Evolutionary conservation across 2,888 invertebrate species (phyloP), one percentile per base, ranked within the genome.

Genomic region (Oscheius sp.): DNA sequence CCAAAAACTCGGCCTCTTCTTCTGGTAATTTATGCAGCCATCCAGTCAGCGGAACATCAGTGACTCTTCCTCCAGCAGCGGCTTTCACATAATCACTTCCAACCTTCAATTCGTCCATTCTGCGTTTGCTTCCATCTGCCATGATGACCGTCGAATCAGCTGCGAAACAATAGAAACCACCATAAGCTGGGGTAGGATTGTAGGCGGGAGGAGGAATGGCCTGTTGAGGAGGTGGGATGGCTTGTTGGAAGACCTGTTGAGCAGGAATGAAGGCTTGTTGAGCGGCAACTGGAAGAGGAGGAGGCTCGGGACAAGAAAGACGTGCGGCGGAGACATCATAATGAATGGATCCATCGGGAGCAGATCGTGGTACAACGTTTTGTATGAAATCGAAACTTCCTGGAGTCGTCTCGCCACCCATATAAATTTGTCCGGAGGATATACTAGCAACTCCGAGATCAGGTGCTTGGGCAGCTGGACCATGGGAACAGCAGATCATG

Each of bases 401-500:
- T n/a, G n/a, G n/a, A n/a, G n/a, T n/a, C n/a, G n/a, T n/a, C n/a
- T n/a, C n/a, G n/a, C n/a, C n/a, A n/a, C n/a, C n/a, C n/a, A n/a
- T n/a, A n/a, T n/a, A n/a, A n/a, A n/a, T n/a, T n/a, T n/a, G n/a
- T n/a, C 14, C 14, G 36, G 36, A 36, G 36, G 8, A 36, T 8
- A 36, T 36, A 9, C 36, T 36, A 33, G 63, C 63, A 6, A 51
- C 26, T 17, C 63, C 63, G n/a, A 17, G 33, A 32, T 49, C 49
- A 8, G 24, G 12, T 20, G 63, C 51, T 14, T 49, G 20, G 9
- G 26, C 8, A 8, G 44, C n/a, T 12, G 59, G 12, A 1, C 45
- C 75, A 78, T 24, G 26, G n/a, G 72, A 66, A 38, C 82, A 82
- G 56, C 81, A 82, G 45, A 80, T 77, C 8, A 80, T 73, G 6